Evolutionary conservation across 2,797 vertebrate species (phyloP), one percentile per base, ranked within the genome.

Genomic region (Scomberomorus guttatus): DNA sequence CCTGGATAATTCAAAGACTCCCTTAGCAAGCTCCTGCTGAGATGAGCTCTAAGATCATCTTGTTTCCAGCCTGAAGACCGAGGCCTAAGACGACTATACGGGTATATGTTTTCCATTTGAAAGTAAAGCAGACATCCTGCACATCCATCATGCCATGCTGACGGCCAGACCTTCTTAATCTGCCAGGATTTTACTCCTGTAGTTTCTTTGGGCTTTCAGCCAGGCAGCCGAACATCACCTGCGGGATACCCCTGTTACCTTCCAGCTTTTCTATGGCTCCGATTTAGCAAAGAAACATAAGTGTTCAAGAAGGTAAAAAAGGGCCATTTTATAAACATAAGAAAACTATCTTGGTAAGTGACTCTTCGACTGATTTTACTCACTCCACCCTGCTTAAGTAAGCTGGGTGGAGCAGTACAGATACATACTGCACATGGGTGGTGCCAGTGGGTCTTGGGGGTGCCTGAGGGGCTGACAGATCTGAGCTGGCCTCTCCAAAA

Each of bases 71-170:
- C 52, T 69, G 39, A 77, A 79, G 64, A 80, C 14, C 1, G 25
- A 85, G 61, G 64, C 70, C 29, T 8, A 57, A 60, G 24, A 83
- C 66, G 46, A 71, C 67, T 72, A 52, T 65, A 48, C 1, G 62
- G 51, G 57, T 62, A 42, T 20, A 60, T 48, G 62, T 82, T 79
- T 86, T 75, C 54, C 67, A 77, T 72, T 66, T 81, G 56, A 89
- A 56, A 67, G 63, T 68, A 61, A 72, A 77, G 58, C 50, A 79
- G 64, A 79, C 69, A 77, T 81, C 20, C 52, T 82, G 78, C 51
- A 59, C 66, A 82, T 87, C 54, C 70, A 85, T 86, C 77, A 82
- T 82, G 69, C 72, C 84, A 82, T 24, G 55, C 73, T 52, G 59
- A 65, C 59, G 61, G 64, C 18, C 72, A 83, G 44, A 62, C 57